Percentiles rank a stretch among this genome's conserved stretches.
Evolutionary conservation across 2,888 invertebrate genomes (phyloP).

Genomic region (Phrixothrix hirtus): DNA sequence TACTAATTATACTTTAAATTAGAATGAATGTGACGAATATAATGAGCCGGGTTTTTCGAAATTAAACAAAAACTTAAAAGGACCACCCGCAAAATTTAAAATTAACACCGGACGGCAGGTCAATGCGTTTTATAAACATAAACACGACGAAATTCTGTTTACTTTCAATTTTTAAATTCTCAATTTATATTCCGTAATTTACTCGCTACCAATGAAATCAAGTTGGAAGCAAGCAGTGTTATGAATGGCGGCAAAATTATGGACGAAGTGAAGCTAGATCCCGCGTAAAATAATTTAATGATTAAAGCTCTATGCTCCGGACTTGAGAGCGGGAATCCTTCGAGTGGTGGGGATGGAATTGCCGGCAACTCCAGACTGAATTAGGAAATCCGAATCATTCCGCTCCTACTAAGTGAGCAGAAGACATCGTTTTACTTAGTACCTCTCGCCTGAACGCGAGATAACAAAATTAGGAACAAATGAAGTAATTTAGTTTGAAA

Average conservation of each 20-base stretch:
- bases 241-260: slow-evolving; percentile 33
- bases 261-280: slow-evolving; percentile 18
- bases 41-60: slow-evolving; percentile 21
- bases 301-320: slow-evolving; percentile 18
- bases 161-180: slow-evolving; percentile 22
- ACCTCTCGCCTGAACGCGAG: slow-evolving; percentile 19
- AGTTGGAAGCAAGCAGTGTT: slow-evolving; percentile 21
- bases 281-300: slow-evolving; percentile 12
- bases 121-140: slow-evolving; percentile 11
- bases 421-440: slow-evolving; percentile 12
- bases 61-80: slow-evolving; percentile 17
- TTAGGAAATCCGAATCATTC: slow-evolving; percentile 26
- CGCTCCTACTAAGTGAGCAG: slow-evolving; percentile 22
- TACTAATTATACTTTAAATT: slow-evolving; percentile 30
- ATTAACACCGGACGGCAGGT: slow-evolving; percentile 14
- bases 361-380: slow-evolving; percentile 22
- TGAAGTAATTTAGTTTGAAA: slow-evolving; percentile 10
- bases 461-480: slow-evolving; percentile 14
- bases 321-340: slow-evolving; percentile 30
- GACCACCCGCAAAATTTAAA: slow-evolving; percentile 24
- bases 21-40: slow-evolving; percentile 28
- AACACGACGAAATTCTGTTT: slow-evolving; percentile 12
- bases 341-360: slow-evolving; percentile 26
- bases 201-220: slow-evolving; percentile 19
- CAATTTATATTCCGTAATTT: slow-evolving; percentile 17